Evolutionary conservation across 2,113 vertebrate genomes (phyloP), one percentile per base, ranked within the genome.

Genomic region (Solea solea): DNA sequence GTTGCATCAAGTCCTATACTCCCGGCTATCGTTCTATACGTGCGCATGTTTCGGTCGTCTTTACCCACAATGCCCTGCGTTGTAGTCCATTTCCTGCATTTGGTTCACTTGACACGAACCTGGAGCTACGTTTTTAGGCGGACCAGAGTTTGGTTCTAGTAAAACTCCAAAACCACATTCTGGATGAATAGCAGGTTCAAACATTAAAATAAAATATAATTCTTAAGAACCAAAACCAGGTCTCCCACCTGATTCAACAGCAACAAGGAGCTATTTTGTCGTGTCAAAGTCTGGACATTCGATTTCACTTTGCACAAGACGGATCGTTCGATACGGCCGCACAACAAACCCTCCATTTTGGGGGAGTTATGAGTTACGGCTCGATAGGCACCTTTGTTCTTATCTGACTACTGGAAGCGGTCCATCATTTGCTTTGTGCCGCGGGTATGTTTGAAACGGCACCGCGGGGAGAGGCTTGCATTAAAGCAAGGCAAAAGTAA

Each of bases 381-480:
- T 51, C 66, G 66, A 86, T 57, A 7, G 69, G 56, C 28, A 57
- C 61, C 58, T 79, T 81, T 79, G 60, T 74, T 60, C 59, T 75
- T n/a, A 69, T 81, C 81, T 60, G 75, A 68, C 40, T 1, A 57
- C 34, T 68, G 7, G 54, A 67, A 67, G 13, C 50, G 73, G 67
- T 45, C 28, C 28, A 25, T 60, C 49, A 55, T 60, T 66, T 50
- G 27, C 73, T 76, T 64, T 74, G 59, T 50, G 78, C 69, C 5
- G 51, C n/a, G 27, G 12, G 41, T 50, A 34, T 15, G 6, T 56
- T 21, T 58, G 7, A 64, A 66, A 55, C 44, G 52, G 40, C 21
- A 9, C 7, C 1, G 49, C 3, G n/a, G 49, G 9, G n/a, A 16
- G 15, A 16, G 15, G n/a, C 13, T 16, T 51, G 49, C 49, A 16